These are phyloP conservation scores for Lumbricus terrestris DNA, from an alignment of 2,888 invertebrate genomes.

Conservation along the genomic window DNA sequence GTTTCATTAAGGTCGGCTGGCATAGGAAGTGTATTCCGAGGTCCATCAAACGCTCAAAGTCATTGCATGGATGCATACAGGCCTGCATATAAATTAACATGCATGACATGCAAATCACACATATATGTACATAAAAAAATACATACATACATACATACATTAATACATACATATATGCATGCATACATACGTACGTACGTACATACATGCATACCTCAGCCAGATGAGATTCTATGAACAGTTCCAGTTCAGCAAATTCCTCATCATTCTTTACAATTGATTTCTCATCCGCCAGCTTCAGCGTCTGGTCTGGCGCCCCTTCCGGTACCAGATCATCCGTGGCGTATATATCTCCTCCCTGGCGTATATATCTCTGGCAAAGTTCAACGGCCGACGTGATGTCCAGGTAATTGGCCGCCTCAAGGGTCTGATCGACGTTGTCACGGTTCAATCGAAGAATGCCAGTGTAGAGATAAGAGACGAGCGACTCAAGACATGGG, in stretches of 20 bases:
- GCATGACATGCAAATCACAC: too few species aligned
- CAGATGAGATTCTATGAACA: background rate
- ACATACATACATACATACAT: too few species aligned
- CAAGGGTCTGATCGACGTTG: background rate
- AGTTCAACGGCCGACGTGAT: conserved; percentile 20
- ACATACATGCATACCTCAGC: background rate
- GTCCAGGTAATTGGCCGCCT: conserved; percentile 14
- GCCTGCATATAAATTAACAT: too few species aligned
- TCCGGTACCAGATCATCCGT: background rate
- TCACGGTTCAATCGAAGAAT: conserved; percentile 10
- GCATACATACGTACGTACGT: background rate
- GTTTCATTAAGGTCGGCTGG: too few species aligned
- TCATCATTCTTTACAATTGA: background rate
- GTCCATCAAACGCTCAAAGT: too few species aligned
- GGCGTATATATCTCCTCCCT: background rate
- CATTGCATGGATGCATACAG: too few species aligned
- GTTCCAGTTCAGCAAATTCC: background rate
- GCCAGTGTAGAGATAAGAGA: conserved; percentile 23
- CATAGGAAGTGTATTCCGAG: too few species aligned
- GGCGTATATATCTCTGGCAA: conserved; percentile 17
- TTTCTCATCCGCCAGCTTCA: background rate
- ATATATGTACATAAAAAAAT: too few species aligned
- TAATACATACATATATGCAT: background rate
- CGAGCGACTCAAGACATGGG: background rate
- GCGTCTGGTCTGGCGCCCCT: background rate